Evolutionary conservation across 1,140 invertebrate genomes (phyloP).

Genomic region (Eupeodes corollae): DNA sequence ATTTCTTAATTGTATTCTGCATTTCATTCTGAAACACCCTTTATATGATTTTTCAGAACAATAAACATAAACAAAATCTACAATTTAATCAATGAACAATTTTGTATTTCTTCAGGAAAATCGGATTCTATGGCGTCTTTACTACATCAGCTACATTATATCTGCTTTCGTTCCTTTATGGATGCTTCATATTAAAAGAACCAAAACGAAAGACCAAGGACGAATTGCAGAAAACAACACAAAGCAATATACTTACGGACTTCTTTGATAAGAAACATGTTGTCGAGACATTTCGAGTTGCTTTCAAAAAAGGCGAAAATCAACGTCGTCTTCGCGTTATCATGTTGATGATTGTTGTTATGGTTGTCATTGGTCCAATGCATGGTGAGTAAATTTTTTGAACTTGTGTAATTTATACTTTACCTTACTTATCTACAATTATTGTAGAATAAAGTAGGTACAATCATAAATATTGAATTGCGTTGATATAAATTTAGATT

Average conservation of each 20-base stretch:
- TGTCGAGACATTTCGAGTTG: conserved; percentile 59
- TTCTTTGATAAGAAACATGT: conserved; percentile 66
- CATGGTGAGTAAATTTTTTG: conserved; percentile 48
- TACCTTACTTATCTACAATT: no score
- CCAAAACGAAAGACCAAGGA: conserved; percentile 18
- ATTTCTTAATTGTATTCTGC: no score
- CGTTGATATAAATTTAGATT: no score
- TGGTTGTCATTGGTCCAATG: conserved; percentile 70
- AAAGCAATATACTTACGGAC: conserved; percentile 39
- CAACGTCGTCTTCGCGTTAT: conserved; percentile 58
- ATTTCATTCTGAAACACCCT: not conserved
- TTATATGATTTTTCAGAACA: not conserved
- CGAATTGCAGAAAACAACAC: conserved; percentile 16
- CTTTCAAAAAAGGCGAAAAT: conserved; percentile 60
- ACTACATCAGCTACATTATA: conserved; percentile 60
- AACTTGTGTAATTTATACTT: not conserved
- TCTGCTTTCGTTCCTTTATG: conserved; percentile 60
- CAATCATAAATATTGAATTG: no score
- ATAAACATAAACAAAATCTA: not conserved
- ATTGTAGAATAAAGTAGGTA: no score
- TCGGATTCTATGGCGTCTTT: conserved; percentile 71
- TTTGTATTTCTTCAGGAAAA: conserved; percentile 44
- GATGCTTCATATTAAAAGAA: conserved; percentile 35
- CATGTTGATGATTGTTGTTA: conserved; percentile 65
- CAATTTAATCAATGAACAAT: not conserved